Percentiles rank a stretch among this genome's conserved stretches.
Conservation (phyloP, 2,797 vertebrate species). For the Peromyscus eremicus region DNA sequence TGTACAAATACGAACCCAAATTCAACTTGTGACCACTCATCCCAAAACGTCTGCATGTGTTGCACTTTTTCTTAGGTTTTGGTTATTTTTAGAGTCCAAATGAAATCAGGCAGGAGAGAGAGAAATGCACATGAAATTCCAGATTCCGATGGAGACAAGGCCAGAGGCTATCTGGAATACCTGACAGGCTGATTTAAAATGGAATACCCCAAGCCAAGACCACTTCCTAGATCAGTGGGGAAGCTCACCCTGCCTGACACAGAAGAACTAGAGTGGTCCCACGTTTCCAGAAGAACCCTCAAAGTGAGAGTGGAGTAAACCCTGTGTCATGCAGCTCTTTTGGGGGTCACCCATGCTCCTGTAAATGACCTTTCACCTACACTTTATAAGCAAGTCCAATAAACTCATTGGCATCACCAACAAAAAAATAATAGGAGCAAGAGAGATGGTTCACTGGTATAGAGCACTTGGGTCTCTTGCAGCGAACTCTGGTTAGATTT, state of each 20-base stretch:
- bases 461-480: background rate
- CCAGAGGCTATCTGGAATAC: constrained; percentile 80
- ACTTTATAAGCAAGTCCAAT: background rate
- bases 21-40: background rate
- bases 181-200: constrained; percentile 75
- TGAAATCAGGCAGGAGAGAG: constrained; percentile 70
- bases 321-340: background rate
- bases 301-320: background rate
- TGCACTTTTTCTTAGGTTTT: constrained; percentile 47
- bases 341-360: background rate
- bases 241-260: constrained; percentile 72
- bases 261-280: constrained; percentile 37
- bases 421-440: background rate
- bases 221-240: constrained; percentile 81
- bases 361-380: background rate
- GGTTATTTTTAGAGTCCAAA: constrained; percentile 77
- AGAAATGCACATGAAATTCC: constrained; percentile 79
- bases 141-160: constrained; percentile 79
- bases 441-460: background rate
- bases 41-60: constrained; percentile 32
- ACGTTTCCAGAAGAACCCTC: constrained; percentile 64
- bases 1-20: background rate
- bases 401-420: background rate
- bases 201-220: constrained; percentile 76
- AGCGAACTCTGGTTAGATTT: background rate